These are phyloP conservation scores for Borostomias antarcticus DNA, from an alignment of 2,797 vertebrate species.

Conservation along the genomic window DNA sequence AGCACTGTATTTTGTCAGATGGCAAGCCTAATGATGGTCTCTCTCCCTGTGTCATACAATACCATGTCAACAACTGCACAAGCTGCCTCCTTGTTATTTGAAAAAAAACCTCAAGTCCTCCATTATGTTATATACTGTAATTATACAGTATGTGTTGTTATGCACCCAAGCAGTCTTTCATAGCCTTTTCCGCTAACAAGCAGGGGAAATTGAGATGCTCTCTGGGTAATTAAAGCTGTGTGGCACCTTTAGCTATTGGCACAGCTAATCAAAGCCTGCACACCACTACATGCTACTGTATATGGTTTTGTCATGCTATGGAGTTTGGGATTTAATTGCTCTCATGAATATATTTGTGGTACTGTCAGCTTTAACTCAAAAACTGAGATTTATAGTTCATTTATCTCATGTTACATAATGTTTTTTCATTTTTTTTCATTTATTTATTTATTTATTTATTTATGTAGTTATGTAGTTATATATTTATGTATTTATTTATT, in stretches of 20 bases:
- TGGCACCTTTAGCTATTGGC: constrained; percentile 32
- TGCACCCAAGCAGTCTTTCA: constrained; percentile 25
- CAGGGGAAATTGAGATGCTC: constrained; percentile 12
- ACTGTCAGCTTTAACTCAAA: constrained; percentile 3
- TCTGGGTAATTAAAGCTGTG: constrained; percentile 25
- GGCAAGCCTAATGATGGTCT: constrained; percentile 49
- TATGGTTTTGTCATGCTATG: constrained; percentile 15
- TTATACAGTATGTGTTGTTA: constrained; percentile 44
- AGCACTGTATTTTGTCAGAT: constrained; percentile 52
- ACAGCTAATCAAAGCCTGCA: constrained; percentile 30
- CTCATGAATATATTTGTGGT: constrained; percentile 15
- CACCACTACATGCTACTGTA: constrained; percentile 4
- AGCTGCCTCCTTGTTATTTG: constrained; percentile 55
- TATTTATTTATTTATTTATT: no score
- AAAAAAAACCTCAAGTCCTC: constrained; percentile 32
- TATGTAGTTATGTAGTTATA: no score
- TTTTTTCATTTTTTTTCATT: no score
- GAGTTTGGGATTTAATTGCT: constrained; percentile 19
- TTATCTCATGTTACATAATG: not conserved
- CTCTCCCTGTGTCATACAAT: constrained; percentile 36
- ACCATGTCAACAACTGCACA: constrained; percentile 47
- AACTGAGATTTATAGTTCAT: not conserved
- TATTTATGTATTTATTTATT: no score
- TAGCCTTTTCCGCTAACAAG: constrained; percentile 30
- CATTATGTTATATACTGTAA: constrained; percentile 50